phyloP scores from a whole-genome alignment of 2,113 vertebrate species.

The Paedocypris sp. region DNA sequence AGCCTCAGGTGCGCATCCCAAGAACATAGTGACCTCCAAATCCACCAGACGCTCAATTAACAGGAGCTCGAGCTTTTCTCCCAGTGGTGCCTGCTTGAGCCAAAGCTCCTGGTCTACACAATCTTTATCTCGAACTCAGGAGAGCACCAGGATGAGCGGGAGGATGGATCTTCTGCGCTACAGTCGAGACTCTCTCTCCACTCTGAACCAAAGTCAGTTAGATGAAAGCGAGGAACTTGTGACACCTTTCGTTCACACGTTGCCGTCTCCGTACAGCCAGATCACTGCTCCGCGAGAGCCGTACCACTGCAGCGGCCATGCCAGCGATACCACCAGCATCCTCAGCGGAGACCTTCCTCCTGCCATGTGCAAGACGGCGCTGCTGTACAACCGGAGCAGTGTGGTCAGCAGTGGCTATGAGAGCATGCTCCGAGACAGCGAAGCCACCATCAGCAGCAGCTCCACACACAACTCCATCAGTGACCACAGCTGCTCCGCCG shows the following conservation, averaged over 20 bases:
- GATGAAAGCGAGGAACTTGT: constrained; percentile 39
- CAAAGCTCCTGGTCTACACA: constrained; percentile 74
- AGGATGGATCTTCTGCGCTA: constrained; percentile 76
- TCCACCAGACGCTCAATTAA: constrained; percentile 71
- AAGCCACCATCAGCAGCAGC: constrained; percentile 76
- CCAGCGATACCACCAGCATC: constrained; percentile 92
- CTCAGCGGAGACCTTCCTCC: constrained; percentile 91
- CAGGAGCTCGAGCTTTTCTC: constrained; percentile 72
- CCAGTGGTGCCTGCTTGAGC: constrained; percentile 68
- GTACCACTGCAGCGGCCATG: constrained; percentile 79
- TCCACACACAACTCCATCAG: constrained; percentile 76
- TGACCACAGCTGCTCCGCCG: constrained; percentile 51
- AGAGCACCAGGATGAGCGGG: constrained; percentile 62
- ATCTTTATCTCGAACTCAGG: constrained; percentile 75
- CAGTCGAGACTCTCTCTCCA: constrained; percentile 45
- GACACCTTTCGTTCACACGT: constrained; percentile 47
- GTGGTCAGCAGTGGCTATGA: constrained; percentile 78
- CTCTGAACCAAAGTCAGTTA: constrained; percentile 45
- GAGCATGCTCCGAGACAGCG: constrained; percentile 87
- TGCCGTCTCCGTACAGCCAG: constrained; percentile 88
- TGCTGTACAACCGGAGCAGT: constrained; percentile 86
- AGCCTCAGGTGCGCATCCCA: constrained; percentile 73
- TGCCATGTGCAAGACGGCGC: constrained; percentile 89
- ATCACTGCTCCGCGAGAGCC: constrained; percentile 82
- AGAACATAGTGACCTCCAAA: constrained; percentile 78